phyloP scores from a whole-genome alignment of 2,888 invertebrate species.

The Proisotoma minuta region DNA sequence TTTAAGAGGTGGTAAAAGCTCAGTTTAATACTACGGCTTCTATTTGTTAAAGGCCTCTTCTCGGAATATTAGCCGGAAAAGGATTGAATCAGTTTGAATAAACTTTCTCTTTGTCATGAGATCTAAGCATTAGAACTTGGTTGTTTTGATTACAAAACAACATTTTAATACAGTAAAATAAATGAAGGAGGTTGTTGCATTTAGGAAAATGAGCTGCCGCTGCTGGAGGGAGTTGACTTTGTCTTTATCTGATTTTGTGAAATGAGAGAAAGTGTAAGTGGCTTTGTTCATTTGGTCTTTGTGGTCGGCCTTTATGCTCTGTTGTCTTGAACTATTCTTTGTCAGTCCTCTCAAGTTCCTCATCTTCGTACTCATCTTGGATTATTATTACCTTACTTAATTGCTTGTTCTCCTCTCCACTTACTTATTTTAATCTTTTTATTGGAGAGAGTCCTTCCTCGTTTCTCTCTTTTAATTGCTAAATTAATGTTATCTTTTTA shows the following conservation, averaged over 20 bases:
- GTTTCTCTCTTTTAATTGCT: not conserved
- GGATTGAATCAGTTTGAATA: no score
- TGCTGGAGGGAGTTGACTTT: no score
- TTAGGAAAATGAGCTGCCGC: not conserved
- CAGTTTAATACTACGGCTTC: no score
- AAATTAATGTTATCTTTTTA: not conserved
- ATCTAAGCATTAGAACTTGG: no score
- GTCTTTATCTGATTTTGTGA: not conserved
- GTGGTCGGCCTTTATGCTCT: no score
- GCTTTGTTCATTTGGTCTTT: no score
- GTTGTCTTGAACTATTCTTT: not conserved
- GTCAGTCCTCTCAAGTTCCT: not conserved
- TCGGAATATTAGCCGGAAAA: no score
- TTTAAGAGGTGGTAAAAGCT: no score
- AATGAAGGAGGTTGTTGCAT: not conserved
- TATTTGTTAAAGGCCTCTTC: no score
- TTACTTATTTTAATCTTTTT: not conserved
- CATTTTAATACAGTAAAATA: no score
- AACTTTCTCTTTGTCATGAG: no score
- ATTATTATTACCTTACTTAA: constrained; percentile 1
- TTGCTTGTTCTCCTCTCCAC: not conserved
- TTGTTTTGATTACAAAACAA: no score
- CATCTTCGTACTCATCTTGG: not conserved
- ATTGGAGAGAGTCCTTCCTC: not conserved
- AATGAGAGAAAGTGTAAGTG: not conserved